Evolutionary conservation across 2,888 invertebrate species (phyloP).

Genomic region (Drosophila vallismaia): DNA sequence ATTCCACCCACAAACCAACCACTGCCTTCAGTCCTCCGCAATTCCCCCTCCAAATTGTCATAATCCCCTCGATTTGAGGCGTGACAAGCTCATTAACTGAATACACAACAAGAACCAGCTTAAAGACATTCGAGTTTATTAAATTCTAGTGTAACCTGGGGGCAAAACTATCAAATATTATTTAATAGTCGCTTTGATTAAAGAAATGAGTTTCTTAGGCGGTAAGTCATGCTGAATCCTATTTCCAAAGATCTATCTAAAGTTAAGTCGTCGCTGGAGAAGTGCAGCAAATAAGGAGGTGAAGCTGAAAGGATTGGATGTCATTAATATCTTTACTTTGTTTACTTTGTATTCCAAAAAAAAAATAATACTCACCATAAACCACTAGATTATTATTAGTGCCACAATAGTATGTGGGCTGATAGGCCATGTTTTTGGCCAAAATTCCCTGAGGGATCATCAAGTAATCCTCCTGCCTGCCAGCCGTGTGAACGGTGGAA

Average conservation of each 20-base stretch:
- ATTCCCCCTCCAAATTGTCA: slow-evolving; percentile 9
- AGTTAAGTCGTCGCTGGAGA: slow-evolving; percentile 85
- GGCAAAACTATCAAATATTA: slow-evolving; percentile 12
- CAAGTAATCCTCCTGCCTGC: slow-evolving; percentile 85
- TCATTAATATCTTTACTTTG: not conserved
- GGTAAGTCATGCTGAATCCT: slow-evolving; percentile 80
- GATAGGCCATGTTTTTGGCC: slow-evolving; percentile 80
- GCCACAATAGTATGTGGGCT: slow-evolving; percentile 82
- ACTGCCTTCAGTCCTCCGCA: not conserved
- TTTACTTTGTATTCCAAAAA: slow-evolving; percentile 12
- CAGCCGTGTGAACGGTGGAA: slow-evolving; percentile 84
- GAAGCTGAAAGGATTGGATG: slow-evolving; percentile 83
- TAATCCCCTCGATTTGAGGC: slow-evolving; percentile 22
- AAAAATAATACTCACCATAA: slow-evolving; percentile 55
- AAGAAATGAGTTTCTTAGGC: slow-evolving; percentile 58
- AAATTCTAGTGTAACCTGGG: slow-evolving; percentile 45
- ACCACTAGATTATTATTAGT: slow-evolving; percentile 65
- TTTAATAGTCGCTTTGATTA: slow-evolving; percentile 23
- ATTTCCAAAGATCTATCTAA: slow-evolving; percentile 68
- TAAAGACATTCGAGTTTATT: slow-evolving; percentile 56
- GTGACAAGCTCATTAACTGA: slow-evolving; percentile 41
- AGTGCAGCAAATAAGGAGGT: slow-evolving; percentile 86
- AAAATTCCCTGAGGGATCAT: slow-evolving; percentile 84
- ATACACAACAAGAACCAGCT: slow-evolving; percentile 15
- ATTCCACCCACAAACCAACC: not conserved